Conservation (phyloP, 2,797 vertebrate genomes). For the Pagetopsis macropterus region DNA sequence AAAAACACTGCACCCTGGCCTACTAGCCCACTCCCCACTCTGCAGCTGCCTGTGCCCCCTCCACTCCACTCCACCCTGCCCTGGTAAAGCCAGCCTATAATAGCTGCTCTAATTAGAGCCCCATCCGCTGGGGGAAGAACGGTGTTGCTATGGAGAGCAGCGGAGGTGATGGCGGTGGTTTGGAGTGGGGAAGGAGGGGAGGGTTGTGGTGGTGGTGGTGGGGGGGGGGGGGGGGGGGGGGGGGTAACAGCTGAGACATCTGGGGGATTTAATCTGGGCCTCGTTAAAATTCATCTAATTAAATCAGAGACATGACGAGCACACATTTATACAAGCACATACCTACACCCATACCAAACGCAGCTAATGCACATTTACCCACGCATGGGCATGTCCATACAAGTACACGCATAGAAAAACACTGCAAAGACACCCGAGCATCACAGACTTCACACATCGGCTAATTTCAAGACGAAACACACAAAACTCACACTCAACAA, state of each 20-base stretch:
- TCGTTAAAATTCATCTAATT: constrained; percentile 88
- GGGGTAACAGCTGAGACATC: constrained; percentile 83
- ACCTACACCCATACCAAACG: constrained; percentile 34
- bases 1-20: constrained; percentile 31
- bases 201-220: constrained; percentile 34
- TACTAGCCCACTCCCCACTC: constrained; percentile 58
- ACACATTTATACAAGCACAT: constrained; percentile 61
- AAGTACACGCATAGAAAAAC: not conserved
- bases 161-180: constrained; percentile 74
- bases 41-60: constrained; percentile 54
- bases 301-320: constrained; percentile 85
- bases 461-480: constrained; percentile 46
- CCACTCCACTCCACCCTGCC: constrained; percentile 68
- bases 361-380: constrained; percentile 1
- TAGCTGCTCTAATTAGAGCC: constrained; percentile 89
- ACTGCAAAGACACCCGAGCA: not conserved
- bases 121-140: constrained; percentile 84
- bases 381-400: not conserved
- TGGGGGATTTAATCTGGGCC: constrained; percentile 88
- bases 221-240: constrained; percentile 13
- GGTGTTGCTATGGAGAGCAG: constrained; percentile 84
- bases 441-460: constrained; percentile 31
- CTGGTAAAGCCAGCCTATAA: constrained; percentile 85
- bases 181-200: constrained; percentile 46
- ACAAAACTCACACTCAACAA: constrained; percentile 46